phyloP scores from a whole-genome alignment of 2,888 invertebrate species.

The Drosophila melanocephala region DNA sequence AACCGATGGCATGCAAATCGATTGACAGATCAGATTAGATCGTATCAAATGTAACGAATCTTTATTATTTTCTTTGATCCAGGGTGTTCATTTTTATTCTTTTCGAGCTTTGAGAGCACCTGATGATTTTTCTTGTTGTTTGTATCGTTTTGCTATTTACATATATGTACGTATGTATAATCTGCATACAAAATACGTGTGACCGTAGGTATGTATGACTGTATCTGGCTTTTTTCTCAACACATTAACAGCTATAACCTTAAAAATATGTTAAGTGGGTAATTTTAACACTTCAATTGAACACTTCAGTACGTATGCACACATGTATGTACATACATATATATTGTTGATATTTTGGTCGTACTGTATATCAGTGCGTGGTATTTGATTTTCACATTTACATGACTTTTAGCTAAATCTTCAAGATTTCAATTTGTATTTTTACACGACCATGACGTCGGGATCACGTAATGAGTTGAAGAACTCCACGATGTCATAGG shows the following conservation, averaged over 20 bases:
- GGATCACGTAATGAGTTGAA: constrained; percentile 37
- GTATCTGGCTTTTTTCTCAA: constrained; percentile 34
- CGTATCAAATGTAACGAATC: background rate
- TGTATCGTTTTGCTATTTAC: constrained; percentile 2
- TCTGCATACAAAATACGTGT: constrained; percentile 36
- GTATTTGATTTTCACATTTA: constrained; percentile 71
- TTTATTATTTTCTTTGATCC: background rate
- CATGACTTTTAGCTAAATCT: constrained; percentile 42
- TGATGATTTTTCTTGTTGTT: constrained; percentile 5
- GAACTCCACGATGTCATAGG: background rate
- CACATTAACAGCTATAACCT: constrained; percentile 72
- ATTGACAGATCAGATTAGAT: background rate
- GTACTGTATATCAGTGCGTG: constrained; percentile 53
- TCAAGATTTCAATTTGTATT: constrained; percentile 12
- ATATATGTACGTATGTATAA: constrained; percentile 16
- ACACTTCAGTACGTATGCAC: constrained; percentile 57
- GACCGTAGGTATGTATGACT: constrained; percentile 22
- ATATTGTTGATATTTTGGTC: background rate
- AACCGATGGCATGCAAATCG: background rate
- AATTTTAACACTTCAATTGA: constrained; percentile 81
- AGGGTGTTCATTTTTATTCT: background rate
- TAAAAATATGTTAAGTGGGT: constrained; percentile 78
- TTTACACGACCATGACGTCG: constrained; percentile 27
- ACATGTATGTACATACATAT: constrained; percentile 1
- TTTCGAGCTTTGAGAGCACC: background rate